Conservation (phyloP, 1,140 invertebrate species). For the Papilio machaon region DNA sequence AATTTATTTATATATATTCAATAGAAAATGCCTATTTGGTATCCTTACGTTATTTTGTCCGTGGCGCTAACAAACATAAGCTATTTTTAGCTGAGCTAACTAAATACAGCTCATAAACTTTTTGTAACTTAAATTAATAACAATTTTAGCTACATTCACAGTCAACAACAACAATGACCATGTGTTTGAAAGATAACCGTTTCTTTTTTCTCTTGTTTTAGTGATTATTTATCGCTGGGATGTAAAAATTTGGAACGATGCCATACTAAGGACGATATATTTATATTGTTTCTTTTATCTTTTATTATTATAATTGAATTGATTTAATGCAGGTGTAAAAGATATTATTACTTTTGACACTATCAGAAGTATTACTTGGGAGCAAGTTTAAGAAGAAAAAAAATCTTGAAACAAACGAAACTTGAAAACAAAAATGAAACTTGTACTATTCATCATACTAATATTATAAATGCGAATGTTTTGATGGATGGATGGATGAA, state of each 20-base stretch:
- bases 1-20: too few species aligned
- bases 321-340: background rate
- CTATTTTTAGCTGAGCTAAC: background rate
- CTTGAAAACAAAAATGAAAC: too few species aligned
- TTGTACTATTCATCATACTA: too few species aligned
- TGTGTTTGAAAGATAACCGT: background rate
- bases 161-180: background rate
- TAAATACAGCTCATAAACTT: background rate
- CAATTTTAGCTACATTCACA: background rate
- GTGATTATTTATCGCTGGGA: background rate
- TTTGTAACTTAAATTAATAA: constrained; percentile 4
- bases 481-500: too few species aligned
- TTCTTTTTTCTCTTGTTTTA: background rate
- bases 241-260: constrained; percentile 3
- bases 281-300: background rate
- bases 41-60: background rate
- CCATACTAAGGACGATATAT: background rate
- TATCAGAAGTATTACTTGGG: background rate
- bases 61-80: background rate
- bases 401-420: too few species aligned
- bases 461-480: too few species aligned
- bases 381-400: too few species aligned
- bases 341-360: background rate
- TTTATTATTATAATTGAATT: background rate
- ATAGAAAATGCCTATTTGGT: too few species aligned